Conservation (phyloP, 2,797 vertebrate species). For the Scolopax bukidnonensis region DNA sequence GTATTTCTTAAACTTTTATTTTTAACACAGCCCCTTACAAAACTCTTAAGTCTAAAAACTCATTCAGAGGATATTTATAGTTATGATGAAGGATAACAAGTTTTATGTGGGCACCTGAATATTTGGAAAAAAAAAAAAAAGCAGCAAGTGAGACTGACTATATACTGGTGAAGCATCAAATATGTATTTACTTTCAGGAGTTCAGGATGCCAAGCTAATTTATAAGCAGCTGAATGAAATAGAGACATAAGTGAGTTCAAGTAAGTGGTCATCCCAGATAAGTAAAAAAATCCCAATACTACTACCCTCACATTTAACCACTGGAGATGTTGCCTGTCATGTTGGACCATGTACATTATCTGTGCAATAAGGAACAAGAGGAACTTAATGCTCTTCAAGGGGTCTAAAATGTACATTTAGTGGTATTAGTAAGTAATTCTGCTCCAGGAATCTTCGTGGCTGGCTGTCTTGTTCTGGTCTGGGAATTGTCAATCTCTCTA, state of each 20-base stretch:
- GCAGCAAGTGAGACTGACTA: not conserved
- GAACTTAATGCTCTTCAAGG: conserved; percentile 23
- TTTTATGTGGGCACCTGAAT: not conserved
- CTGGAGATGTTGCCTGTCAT: conserved; percentile 33
- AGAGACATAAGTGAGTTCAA: not conserved
- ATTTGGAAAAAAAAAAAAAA: not conserved
- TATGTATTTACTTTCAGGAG: conserved; percentile 24
- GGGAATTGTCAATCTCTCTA: conserved; percentile 37
- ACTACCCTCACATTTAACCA: conserved; percentile 15
- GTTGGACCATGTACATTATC: not conserved
- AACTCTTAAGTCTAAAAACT: not conserved
- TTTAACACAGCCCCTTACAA: not conserved
- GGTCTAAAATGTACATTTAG: conserved; percentile 9
- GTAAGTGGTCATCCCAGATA: conserved; percentile 27
- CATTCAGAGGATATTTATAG: not conserved
- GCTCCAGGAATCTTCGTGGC: conserved; percentile 11
- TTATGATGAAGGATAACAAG: not conserved
- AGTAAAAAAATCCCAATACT: not conserved
- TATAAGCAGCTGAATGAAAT: conserved; percentile 49
- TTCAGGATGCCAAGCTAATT: conserved; percentile 3
- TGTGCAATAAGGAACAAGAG: conserved; percentile 1
- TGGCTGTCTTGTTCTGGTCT: conserved; percentile 42
- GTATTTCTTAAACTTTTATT: not conserved
- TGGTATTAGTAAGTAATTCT: conserved; percentile 23
- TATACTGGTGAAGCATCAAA: not conserved